phyloP scores from a whole-genome alignment of 2,888 invertebrate genomes.

The Ecliptopera silaceata region DNA sequence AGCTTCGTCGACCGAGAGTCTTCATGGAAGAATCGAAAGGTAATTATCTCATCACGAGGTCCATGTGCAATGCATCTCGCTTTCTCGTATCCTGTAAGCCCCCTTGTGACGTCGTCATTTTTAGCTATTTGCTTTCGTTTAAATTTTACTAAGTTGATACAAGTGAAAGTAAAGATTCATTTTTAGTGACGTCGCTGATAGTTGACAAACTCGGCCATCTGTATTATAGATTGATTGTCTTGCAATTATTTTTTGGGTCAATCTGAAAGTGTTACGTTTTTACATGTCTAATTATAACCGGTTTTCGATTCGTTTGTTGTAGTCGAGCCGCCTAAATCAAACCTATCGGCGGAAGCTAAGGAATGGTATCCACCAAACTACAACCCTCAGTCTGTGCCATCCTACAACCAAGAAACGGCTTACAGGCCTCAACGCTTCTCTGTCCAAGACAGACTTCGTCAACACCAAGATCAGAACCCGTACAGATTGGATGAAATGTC shows the following conservation, averaged over 20 bases:
- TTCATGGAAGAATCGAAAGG: slow-evolving; percentile 67
- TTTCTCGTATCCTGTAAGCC: slow-evolving; percentile 50
- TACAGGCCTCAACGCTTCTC: slow-evolving; percentile 69
- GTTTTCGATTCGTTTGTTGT: slow-evolving; percentile 26
- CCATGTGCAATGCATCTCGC: slow-evolving; percentile 29
- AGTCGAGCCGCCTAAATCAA: slow-evolving; percentile 72
- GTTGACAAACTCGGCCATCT: slow-evolving; percentile 61
- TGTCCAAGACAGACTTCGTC: slow-evolving; percentile 74
- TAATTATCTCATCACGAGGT: slow-evolving; percentile 36
- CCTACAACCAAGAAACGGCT: slow-evolving; percentile 59
- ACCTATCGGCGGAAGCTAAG: slow-evolving; percentile 82
- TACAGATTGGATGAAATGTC: slow-evolving; percentile 74
- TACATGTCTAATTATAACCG: slow-evolving; percentile 19
- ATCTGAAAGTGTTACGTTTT: slow-evolving; percentile 5
- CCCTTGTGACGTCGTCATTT: slow-evolving; percentile 59
- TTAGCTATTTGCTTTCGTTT: slow-evolving; percentile 55
- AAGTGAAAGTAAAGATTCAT: slow-evolving; percentile 79
- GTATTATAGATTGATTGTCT: slow-evolving; percentile 43
- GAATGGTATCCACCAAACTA: slow-evolving; percentile 84
- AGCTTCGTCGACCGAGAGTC: slow-evolving; percentile 72
- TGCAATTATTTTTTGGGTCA: slow-evolving; percentile 47
- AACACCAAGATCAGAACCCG: slow-evolving; percentile 72
- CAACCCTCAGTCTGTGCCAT: slow-evolving; percentile 59
- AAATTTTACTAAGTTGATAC: slow-evolving; percentile 51
- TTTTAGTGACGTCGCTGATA: slow-evolving; percentile 72